A percentile compares a stretch with the other conserved stretches of the same genome.
These are phyloP conservation scores for Fregata magnificens DNA, from an alignment of 2,113 vertebrate species.

Conservation along the genomic window DNA sequence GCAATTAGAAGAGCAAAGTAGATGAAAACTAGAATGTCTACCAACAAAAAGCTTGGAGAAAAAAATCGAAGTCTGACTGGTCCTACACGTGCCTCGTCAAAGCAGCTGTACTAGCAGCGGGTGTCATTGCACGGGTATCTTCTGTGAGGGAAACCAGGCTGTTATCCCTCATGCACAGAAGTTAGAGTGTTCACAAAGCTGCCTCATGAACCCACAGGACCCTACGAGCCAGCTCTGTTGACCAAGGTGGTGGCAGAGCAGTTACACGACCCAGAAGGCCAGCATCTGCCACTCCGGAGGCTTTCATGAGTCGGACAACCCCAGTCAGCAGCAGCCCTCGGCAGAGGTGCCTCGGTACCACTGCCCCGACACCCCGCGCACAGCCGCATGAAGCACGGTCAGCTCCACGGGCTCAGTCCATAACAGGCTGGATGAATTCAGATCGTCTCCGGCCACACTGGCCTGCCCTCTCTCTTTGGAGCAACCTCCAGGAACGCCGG, in stretches of 20 bases:
- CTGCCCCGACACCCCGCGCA: rapidly evolving
- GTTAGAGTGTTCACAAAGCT: not conserved
- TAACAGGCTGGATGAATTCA: not conserved
- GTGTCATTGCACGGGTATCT: not conserved
- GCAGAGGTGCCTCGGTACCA: not conserved
- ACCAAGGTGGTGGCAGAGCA: not conserved
- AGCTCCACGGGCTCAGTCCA: rapidly evolving
- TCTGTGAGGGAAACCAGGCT: not conserved
- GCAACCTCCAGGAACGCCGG: rapidly evolving
- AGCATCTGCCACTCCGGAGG: not conserved
- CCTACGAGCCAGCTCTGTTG: not conserved
- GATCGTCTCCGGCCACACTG: rapidly evolving
- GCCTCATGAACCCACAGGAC: not conserved
- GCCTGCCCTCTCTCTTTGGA: not conserved
- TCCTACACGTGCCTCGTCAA: not conserved
- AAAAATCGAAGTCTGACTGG: not conserved
- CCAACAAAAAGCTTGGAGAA: not conserved
- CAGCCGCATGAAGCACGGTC: rapidly evolving
- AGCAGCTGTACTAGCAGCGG: not conserved
- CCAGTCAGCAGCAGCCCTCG: not conserved
- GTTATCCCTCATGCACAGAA: not conserved
- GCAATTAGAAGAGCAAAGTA: not conserved
- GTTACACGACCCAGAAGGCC: not conserved
- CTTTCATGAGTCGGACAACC: not conserved
- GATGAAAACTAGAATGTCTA: not conserved